Base-by-base conservation (phyloP, 2,113 vertebrate species). In the Podocnemis expansa region DNA sequence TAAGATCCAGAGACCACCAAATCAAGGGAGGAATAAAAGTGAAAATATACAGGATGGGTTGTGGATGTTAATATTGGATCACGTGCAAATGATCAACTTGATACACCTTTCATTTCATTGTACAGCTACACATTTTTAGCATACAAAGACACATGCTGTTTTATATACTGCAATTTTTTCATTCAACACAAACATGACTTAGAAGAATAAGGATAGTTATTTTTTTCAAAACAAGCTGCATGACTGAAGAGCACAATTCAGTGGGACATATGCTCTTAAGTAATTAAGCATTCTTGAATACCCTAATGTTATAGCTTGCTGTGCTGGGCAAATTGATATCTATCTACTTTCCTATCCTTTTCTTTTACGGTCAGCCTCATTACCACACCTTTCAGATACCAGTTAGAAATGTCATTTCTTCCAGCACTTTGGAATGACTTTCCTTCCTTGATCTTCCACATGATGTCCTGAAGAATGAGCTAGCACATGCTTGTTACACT, bases 1-100 rank as follows among this genome's bases (percentile, higher is more conserved):
- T 16, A 12, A 7, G 7, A 63, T 11, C 31, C 58, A 63, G 56
- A 58, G 34, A 92, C 81, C 84, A 92, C 81, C 84, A 81, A 90
- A 79, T 86, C 52, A 92, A 58, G 76, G 49, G 91, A 31, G 12
- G n/a, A 25, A 92, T 95, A 84, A 82, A 94, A 96, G 91, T 83
- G 47, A 78, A 90, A 31, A 11, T 54, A 0, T 75, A 31, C 1
- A 8, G 47, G 11, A 8, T 78, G 91, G 63, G 38, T 91, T 93
- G 93, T 8, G 0, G 27, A 27, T 2, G 81, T 14, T 80, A 9
- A 0, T 56, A 25, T 55, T 91, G 93, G 14, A 1, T 76, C 14
- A 55, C n/a, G 58, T 88, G 55, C 31, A 91, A 81, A 81, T 34
- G 29, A 83, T 13, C 6, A 47, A 1, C 80, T 38, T 85, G 51